Evolutionary conservation across 2,888 invertebrate species (phyloP).

Genomic region (Chymomyza procnemis): DNA sequence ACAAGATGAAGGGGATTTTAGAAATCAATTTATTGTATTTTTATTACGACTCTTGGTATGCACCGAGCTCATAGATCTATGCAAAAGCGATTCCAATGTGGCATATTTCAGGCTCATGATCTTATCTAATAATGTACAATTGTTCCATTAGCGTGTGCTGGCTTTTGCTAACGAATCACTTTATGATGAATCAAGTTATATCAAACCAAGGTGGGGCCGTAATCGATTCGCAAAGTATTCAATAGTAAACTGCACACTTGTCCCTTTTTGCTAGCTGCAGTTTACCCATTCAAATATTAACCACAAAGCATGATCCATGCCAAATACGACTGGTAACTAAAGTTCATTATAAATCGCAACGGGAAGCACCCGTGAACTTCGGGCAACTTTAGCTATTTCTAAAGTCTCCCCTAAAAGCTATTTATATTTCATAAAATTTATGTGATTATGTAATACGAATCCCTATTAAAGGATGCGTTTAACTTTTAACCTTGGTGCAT

Average conservation of each 20-base stretch:
- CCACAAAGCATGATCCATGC: neutral
- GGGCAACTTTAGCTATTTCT: neutral
- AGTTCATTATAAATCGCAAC: neutral
- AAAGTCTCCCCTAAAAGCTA: too few relatives aligned
- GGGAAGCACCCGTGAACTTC: neutral
- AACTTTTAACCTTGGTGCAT: too few relatives aligned
- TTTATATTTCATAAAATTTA: too few relatives aligned
- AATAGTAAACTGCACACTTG: neutral
- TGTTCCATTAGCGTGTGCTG: slow-evolving; percentile 1
- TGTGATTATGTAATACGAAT: too few relatives aligned
- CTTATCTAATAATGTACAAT: slow-evolving; percentile 28
- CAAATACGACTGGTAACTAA: neutral
- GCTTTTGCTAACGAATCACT: neutral
- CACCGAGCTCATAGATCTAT: neutral
- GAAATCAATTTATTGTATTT: neutral
- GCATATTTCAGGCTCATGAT: slow-evolving; percentile 25
- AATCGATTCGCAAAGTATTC: slow-evolving; percentile 5
- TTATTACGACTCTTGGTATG: neutral
- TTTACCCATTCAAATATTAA: neutral
- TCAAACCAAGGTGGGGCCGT: neutral
- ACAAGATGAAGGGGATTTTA: neutral
- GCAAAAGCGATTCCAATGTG: neutral
- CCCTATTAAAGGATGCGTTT: too few relatives aligned
- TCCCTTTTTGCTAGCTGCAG: neutral
- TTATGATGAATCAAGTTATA: slow-evolving; percentile 1